Conservation (phyloP, 2,888 invertebrate species). For the Hydrotaea cyrtoneurina region DNA sequence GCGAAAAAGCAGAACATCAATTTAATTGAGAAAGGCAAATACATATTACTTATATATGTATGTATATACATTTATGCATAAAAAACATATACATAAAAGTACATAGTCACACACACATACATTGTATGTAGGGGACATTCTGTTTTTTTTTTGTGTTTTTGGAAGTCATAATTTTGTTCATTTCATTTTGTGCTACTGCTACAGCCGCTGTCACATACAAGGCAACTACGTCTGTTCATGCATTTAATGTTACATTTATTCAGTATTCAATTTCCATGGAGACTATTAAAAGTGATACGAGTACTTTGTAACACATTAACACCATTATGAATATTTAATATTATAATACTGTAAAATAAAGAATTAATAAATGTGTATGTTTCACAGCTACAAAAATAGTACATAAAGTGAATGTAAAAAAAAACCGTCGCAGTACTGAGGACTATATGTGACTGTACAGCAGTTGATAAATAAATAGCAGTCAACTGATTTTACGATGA, state of each 20-base stretch:
- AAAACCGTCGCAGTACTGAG: background rate
- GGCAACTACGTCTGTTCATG: background rate
- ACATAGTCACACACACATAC: conserved; percentile 1
- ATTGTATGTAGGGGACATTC: background rate
- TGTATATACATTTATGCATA: background rate
- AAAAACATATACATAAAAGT: background rate
- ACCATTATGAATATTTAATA: conserved; percentile 51
- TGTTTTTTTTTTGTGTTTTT: too few relatives aligned
- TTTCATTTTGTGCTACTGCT: background rate
- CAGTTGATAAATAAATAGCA: too few relatives aligned
- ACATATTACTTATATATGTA: background rate
- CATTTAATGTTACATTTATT: conserved; percentile 18
- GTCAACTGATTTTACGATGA: too few relatives aligned
- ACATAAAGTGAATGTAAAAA: background rate
- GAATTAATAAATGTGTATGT: conserved; percentile 15
- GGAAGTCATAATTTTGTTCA: background rate
- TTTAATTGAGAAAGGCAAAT: conserved; percentile 43
- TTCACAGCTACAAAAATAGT: background rate
- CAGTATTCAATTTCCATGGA: conserved; percentile 45
- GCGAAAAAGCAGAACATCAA: conserved; percentile 25
- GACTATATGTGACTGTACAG: background rate
- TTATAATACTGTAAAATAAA: conserved; percentile 29
- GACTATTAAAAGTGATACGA: conserved; percentile 42
- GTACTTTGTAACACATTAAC: conserved; percentile 43
- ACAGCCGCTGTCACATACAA: background rate